These are phyloP conservation scores for Melanotaenia pygmaea DNA, from an alignment of 2,797 vertebrate species.

Conservation along the genomic window DNA sequence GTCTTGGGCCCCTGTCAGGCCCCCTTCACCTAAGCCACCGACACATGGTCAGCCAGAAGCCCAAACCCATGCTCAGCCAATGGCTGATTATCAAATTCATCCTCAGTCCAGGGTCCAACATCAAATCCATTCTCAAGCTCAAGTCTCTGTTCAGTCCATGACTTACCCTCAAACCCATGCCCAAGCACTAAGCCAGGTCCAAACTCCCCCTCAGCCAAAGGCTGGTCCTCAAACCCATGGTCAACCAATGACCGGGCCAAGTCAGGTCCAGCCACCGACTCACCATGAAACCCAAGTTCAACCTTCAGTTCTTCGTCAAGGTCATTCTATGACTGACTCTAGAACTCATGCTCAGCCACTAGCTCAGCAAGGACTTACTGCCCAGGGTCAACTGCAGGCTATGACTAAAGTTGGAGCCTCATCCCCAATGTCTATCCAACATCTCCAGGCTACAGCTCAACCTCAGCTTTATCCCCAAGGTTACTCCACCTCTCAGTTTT, in stretches of 20 bases:
- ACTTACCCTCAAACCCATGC: constrained; percentile 2
- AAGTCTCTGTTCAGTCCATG: not conserved
- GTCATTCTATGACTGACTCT: constrained; percentile 25
- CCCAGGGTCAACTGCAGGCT: constrained; percentile 45
- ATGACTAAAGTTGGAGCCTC: constrained; percentile 58
- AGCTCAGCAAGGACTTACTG: constrained; percentile 35
- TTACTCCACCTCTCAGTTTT: constrained; percentile 51
- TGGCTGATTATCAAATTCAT: constrained; percentile 13
- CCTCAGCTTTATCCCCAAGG: constrained; percentile 49
- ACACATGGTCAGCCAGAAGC: constrained; percentile 40
- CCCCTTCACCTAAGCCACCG: constrained; percentile 56
- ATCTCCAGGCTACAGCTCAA: constrained; percentile 53
- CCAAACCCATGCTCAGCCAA: constrained; percentile 31
- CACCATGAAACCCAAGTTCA: constrained; percentile 27
- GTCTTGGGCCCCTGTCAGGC: constrained; percentile 66
- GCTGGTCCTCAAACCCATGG: constrained; percentile 11
- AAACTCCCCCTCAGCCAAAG: not conserved
- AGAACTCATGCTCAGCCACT: constrained; percentile 17
- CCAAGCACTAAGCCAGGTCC: not conserved
- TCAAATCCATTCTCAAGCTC: constrained; percentile 6
- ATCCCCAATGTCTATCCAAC: constrained; percentile 52
- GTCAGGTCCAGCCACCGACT: constrained; percentile 16
- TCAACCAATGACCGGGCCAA: constrained; percentile 8
- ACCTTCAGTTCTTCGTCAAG: constrained; percentile 13
- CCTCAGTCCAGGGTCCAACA: constrained; percentile 9